Conservation (phyloP, 1,140 invertebrate genomes). For the Ectropis grisescens region DNA sequence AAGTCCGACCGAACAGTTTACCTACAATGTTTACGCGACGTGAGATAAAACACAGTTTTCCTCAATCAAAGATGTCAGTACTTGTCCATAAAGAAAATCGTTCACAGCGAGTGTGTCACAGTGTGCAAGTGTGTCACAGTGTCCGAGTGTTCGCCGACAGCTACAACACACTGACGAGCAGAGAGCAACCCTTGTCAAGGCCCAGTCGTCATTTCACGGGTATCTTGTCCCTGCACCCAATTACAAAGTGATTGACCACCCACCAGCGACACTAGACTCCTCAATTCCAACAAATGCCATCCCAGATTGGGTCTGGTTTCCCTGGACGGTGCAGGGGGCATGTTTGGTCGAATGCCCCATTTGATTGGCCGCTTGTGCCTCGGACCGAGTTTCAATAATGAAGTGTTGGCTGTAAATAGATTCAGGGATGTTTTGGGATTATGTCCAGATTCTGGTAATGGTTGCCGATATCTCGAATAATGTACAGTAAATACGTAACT, state of each 20-base stretch:
- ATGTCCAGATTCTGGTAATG: too few relatives aligned
- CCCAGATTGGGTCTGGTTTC: slow-evolving; percentile 15
- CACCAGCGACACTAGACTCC: slow-evolving; percentile 13
- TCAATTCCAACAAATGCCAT: too few relatives aligned
- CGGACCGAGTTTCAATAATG: slow-evolving; percentile 38
- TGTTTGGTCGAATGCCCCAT: slow-evolving; percentile 46
- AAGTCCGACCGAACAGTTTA: too few relatives aligned
- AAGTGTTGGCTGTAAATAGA: slow-evolving; percentile 31
- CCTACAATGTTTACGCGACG: too few relatives aligned
- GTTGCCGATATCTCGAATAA: too few relatives aligned
- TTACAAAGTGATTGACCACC: slow-evolving; percentile 57
- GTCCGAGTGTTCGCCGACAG: too few relatives aligned
- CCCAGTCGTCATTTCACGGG: slow-evolving; percentile 55
- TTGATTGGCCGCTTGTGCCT: slow-evolving; percentile 46
- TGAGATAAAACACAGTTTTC: not conserved
- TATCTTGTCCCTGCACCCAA: slow-evolving; percentile 52
- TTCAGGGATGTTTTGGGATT: too few relatives aligned
- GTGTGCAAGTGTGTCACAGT: too few relatives aligned
- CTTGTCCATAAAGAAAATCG: not conserved
- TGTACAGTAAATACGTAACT: too few relatives aligned
- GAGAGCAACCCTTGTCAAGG: slow-evolving; percentile 44
- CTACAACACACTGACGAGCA: not conserved
- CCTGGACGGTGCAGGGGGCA: slow-evolving; percentile 27
- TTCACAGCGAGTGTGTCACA: not conserved
- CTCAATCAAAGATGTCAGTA: not conserved